Evolutionary conservation across 2,888 invertebrate genomes (phyloP).

Genomic region (Abrostola tripartita): DNA sequence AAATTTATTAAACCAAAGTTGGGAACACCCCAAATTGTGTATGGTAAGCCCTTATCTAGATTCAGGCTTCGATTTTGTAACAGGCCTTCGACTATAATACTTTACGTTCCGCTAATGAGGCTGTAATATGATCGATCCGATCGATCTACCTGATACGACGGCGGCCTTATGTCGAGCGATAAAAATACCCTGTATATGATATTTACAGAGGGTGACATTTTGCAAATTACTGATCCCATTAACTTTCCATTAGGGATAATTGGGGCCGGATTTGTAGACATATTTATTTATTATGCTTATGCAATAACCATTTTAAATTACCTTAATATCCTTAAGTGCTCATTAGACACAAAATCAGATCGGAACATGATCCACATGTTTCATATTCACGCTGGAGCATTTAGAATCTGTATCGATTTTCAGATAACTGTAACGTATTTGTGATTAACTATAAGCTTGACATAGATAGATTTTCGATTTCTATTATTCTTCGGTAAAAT

Average conservation of each 20-base stretch:
- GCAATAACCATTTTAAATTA: background rate
- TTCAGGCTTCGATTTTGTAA: slow-evolving; percentile 40
- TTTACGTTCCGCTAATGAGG: slow-evolving; percentile 47
- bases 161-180: slow-evolving; percentile 61
- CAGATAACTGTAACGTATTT: too few relatives aligned
- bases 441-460: too few relatives aligned
- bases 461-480: too few relatives aligned
- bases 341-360: too few relatives aligned
- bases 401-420: too few relatives aligned
- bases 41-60: slow-evolving; percentile 39
- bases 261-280: slow-evolving; percentile 56
- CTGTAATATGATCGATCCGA: slow-evolving; percentile 51
- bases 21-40: slow-evolving; percentile 23
- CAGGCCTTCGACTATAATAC: slow-evolving; percentile 35
- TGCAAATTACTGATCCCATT: slow-evolving; percentile 85
- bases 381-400: too few relatives aligned
- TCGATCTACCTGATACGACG: slow-evolving; percentile 40
- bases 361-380: too few relatives aligned
- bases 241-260: slow-evolving; percentile 86
- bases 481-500: too few relatives aligned
- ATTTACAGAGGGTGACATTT: slow-evolving; percentile 83
- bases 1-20: slow-evolving; percentile 44
- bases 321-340: too few relatives aligned
- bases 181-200: slow-evolving; percentile 73
- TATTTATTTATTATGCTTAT: slow-evolving; percentile 40